Base-by-base conservation (phyloP, 2,113 vertebrate genomes). In the Oreochromis spilurus region DNA sequence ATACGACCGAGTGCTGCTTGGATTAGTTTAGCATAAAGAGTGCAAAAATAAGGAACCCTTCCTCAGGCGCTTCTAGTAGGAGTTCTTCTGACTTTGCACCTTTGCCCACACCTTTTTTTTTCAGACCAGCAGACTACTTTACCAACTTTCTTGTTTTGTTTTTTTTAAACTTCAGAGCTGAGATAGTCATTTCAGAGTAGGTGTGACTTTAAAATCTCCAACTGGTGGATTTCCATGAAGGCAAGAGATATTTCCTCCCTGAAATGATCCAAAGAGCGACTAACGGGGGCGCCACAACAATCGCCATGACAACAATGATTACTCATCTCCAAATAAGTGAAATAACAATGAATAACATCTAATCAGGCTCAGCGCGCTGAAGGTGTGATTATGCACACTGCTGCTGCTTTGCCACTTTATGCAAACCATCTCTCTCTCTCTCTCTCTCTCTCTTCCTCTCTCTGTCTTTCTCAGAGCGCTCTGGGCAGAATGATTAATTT, bases 401-500 rank as follows among this genome's bases (percentile, higher is more conserved):
- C 79, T 87, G 88, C 88, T 88, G 87, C 84, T 81, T 54, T 11
- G 16, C 87, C 87, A 54, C 89, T 88, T 84, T 84, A 83, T 93
- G 93, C 88, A 91, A 92, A 89, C 85, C 77, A 77, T 88, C 83
- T 52, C 75, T 79, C 26, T 78, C 31, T 84, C 31, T 58, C 11
- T 78, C n/a, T 21, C 81, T 78, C 1, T 65, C 34, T 65, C 79
- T 34, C 43, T 82, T 60, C 65, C 48, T 53, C 78, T 80, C 85
- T 82, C 79, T 86, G 83, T 77, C 70, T 17, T 77, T 50, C 70
- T 91, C 55, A 85, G 89, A 91, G 87, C 79, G 89, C 92, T 92
- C 79, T 79, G 79, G 86, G 93, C 93, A 93, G 87, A 92, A 95
- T 94, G 95, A 95, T 95, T 95, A 94, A 95, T 95, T 93, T 95